A percentile compares a stretch with the other conserved stretches of the same genome.
phyloP scores from a whole-genome alignment of 1,140 invertebrate genomes.

The Penaeus indicus region DNA sequence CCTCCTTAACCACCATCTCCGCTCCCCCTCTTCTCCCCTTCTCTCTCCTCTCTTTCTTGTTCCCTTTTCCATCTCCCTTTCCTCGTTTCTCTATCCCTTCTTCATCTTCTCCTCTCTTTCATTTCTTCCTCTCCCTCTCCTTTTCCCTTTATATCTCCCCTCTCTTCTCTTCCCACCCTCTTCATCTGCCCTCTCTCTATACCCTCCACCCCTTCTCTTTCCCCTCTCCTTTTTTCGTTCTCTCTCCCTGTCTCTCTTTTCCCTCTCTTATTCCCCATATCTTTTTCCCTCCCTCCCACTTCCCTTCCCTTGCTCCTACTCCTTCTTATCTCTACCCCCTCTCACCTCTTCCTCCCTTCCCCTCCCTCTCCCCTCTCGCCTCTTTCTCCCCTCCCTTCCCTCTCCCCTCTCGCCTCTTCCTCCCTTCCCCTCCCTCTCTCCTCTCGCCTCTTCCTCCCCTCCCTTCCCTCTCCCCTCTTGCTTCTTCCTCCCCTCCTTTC shows the following conservation, averaged over 20 bases:
- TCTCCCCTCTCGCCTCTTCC: not conserved
- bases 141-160: not conserved
- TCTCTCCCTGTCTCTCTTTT: not conserved
- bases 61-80: not conserved
- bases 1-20: not conserved
- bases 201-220: not conserved
- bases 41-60: not conserved
- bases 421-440: not conserved
- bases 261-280: too few species aligned
- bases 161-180: not conserved
- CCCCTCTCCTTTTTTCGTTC: not conserved
- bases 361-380: not conserved
- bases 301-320: not conserved
- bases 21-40: not conserved
- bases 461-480: not conserved
- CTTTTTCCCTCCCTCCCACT: not conserved
- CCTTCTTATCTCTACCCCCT: not conserved
- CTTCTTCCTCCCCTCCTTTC: not conserved
- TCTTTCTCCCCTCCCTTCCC: not conserved
- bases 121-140: not conserved
- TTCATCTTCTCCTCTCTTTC: constrained; percentile 4
- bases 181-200: not conserved
- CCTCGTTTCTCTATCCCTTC: not conserved
- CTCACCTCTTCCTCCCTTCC: not conserved
- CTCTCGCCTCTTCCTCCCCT: not conserved